Evolutionary conservation across 2,113 vertebrate species (phyloP), one percentile per base, ranked within the genome.

Genomic region (Rhagologus leucostigma): DNA sequence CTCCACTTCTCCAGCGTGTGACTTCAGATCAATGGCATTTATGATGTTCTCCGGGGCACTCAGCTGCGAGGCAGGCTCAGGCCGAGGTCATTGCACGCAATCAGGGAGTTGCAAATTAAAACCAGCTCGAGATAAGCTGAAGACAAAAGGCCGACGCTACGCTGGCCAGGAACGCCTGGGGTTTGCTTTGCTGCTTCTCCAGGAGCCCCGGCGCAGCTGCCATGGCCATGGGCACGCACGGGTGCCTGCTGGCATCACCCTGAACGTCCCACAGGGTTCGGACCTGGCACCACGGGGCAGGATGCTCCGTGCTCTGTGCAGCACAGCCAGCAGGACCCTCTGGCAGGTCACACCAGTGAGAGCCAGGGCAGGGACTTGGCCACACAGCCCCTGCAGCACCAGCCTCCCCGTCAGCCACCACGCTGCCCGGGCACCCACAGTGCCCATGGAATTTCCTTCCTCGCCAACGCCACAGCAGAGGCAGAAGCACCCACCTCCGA

Each of bases 141-240:
- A 95, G 78, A 95, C 89, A 96, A 94, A 96, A 85, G 65, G 69
- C 87, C 13, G 30, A 9, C 0, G 1, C 50, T 73, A 9, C 0
- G 7, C 82, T 20, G 21, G 92, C 85, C 69, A 63, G 49, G 71
- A 92, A 87, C 1, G 56, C 87, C 77, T 82, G 44, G 62, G 56
- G 49, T 63, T 89, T 56, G 84, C 80, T 91, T 44, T 76, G 69
- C 69, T 50, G 70, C 85, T 49, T 89, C 81, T 78, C 77, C 52
- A 22, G 62, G 60, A 93, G 65, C 44, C 65, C 33, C 50, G 59
- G 78, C 47, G 37, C 0, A 8, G 52, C 53, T 70, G 23, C 5
- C 2, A 16, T 1, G 35, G 50, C 73, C 0, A 0, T 7, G 9
- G 27, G n/a, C 3, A 7, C 0, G 1, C 11, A 5, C 0, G 2